Evolutionary conservation across 2,888 invertebrate species (phyloP), one percentile per base, ranked within the genome.

Genomic region (Seladonia tumulorum): DNA sequence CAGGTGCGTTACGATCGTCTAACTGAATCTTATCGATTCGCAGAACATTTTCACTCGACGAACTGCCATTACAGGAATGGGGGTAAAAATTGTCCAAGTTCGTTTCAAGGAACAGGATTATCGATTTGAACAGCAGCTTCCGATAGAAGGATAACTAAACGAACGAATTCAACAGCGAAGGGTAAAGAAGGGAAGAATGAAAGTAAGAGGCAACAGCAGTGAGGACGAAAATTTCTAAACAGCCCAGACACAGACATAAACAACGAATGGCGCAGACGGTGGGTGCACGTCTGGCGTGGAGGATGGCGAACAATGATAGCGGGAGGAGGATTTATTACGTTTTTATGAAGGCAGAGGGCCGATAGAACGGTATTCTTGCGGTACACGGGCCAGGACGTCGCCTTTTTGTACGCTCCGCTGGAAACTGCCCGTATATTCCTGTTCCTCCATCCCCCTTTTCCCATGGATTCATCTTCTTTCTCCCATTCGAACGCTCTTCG

Each of bases 321-420:
- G 18, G 70, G 47, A 25, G 77, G 79, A 90, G 89, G 88, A 92
- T 92, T 92, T 91, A 92, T 92, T 90, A 89, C 85, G 88, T 90
- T 92, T 92, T 91, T 91, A 92, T 91, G 88, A 92, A 91, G 79
- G 78, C 53, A 53, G 82, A 81, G 83, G 88, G 89, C 87, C 88
- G 78, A 85, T 84, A 89, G 85, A 89, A 90, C 18, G 89, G 81
- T 91, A 90, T 91, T 90, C 89, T 90, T 83, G 83, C 74, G 76
- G 79, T 86, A 81, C 83, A 89, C 71, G 73, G 73, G 75, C 47
- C 47, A 81, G 76, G 75, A 73, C 81, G 79, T 80, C 83, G 82
- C 29, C 79, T 70, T 86, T 87, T 83, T 84, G 68, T 81, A 79
- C 82, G 79, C 82, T 85, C 47, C 66, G 81, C 57, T 85, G 77